A percentile compares a stretch with the other conserved stretches of the same genome.
Evolutionary conservation across 2,797 vertebrate species (phyloP).

Genomic region (Esox lucius): DNA sequence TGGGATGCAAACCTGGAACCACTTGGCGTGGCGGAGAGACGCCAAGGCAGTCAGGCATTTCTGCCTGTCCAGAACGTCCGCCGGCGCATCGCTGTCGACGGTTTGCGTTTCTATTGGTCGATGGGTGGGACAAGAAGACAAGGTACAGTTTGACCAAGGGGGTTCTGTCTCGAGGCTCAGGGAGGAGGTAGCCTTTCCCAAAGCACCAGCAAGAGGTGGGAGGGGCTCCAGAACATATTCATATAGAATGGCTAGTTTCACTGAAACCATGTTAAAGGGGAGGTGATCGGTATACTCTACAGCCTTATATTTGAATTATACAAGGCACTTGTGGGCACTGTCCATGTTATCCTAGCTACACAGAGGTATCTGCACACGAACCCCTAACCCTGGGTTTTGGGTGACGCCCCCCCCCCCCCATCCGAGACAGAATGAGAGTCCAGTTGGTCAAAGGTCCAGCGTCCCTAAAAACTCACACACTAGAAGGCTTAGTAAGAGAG

Average conservation of each 20-base stretch:
- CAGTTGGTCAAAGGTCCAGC: slow-evolving; percentile 99
- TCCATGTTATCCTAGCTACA: not conserved
- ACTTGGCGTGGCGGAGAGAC: slow-evolving; percentile 99
- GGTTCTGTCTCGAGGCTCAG: slow-evolving; percentile 92
- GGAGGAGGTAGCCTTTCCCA: slow-evolving; percentile 86
- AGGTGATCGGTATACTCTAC: not conserved
- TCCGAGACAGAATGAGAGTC: slow-evolving; percentile 90
- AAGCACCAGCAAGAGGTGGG: slow-evolving; percentile 75
- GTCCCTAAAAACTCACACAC: slow-evolving; percentile 92
- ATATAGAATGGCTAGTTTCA: not conserved
- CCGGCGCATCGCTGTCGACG: slow-evolving; percentile 85
- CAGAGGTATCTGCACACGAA: slow-evolving; percentile 1
- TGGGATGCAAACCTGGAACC: slow-evolving; percentile 99
- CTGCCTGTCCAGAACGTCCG: slow-evolving; percentile 99
- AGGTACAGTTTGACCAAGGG: slow-evolving; percentile 99
- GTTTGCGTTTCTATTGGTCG: slow-evolving; percentile 96
- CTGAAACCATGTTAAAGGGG: not conserved
- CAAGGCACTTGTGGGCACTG: not conserved
- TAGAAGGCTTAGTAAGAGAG: slow-evolving; percentile 79
- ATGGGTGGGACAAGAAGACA: slow-evolving; percentile 96
- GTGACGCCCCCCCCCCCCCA: slow-evolving; percentile 82
- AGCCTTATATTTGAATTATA: not conserved
- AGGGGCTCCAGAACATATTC: slow-evolving; percentile 49
- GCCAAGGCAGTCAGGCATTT: slow-evolving; percentile 99
- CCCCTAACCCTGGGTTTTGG: slow-evolving; percentile 61